Evolutionary conservation across 2,113 vertebrate species (phyloP).

Genomic region (Abramis brama): DNA sequence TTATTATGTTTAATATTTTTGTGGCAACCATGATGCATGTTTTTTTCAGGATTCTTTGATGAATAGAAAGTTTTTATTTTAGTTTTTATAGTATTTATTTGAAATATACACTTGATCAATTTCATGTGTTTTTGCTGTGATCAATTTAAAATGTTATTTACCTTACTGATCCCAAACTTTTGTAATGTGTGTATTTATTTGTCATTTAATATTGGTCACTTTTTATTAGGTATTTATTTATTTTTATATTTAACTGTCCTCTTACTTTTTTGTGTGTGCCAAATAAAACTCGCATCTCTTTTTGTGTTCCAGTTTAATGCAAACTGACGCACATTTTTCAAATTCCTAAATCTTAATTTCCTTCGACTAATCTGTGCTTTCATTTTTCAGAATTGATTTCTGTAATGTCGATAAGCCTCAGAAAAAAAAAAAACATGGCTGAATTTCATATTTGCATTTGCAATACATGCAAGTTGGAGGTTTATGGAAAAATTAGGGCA

Average conservation of each 20-base stretch:
- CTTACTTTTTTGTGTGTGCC: neutral
- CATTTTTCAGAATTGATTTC: slow-evolving; percentile 39
- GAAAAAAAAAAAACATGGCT: slow-evolving; percentile 3
- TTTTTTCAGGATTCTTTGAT: too few relatives aligned
- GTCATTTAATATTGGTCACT: neutral
- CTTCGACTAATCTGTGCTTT: slow-evolving; percentile 35
- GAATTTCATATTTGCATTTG: slow-evolving; percentile 11
- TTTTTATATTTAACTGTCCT: neutral
- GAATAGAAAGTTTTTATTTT: too few relatives aligned
- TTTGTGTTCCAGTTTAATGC: slow-evolving; percentile 1
- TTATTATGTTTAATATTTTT: too few relatives aligned
- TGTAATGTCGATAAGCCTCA: slow-evolving; percentile 9
- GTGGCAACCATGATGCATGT: too few relatives aligned
- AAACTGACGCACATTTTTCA: slow-evolving; percentile 8
- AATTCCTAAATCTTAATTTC: slow-evolving; percentile 33
- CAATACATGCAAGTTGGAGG: slow-evolving; percentile 34
- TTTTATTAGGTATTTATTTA: neutral
- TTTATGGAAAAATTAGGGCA: slow-evolving; percentile 35
- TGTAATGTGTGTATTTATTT: neutral
- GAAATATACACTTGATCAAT: too few relatives aligned
- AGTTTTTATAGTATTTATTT: too few relatives aligned
- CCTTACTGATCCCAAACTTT: neutral
- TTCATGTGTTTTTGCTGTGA: too few relatives aligned
- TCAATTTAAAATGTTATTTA: too few relatives aligned
- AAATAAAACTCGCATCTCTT: neutral